These are phyloP conservation scores for Apostichopus parvimensis DNA, from an alignment of 35 echinoderm and acorn worm species.

Conservation along the genomic window DNA sequence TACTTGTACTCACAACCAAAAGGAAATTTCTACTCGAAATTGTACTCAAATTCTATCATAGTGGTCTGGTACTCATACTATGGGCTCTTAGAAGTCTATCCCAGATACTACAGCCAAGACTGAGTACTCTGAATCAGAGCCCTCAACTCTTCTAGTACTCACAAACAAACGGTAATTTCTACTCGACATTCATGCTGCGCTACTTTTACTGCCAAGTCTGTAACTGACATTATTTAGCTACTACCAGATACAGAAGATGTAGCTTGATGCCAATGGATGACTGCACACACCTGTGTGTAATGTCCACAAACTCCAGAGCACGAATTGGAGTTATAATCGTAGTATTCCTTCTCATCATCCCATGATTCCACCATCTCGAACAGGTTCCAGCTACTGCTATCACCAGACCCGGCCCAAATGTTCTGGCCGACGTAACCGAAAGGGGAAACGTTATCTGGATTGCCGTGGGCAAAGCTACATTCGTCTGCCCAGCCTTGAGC, in stretches of 20 bases:
- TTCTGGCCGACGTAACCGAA: slow-evolving; percentile 85
- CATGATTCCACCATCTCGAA: slow-evolving; percentile 76
- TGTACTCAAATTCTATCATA: too few relatives aligned
- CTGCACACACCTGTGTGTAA: slow-evolving; percentile 79
- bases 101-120: too few relatives aligned
- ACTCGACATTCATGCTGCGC: too few relatives aligned
- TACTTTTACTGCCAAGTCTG: too few relatives aligned
- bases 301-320: slow-evolving; percentile 81
- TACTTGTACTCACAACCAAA: too few relatives aligned
- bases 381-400: slow-evolving; percentile 49
- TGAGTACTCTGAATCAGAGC: too few relatives aligned
- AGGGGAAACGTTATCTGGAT: slow-evolving; percentile 67
- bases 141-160: too few relatives aligned
- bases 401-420: slow-evolving; percentile 82
- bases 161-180: too few relatives aligned
- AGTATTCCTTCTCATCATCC: slow-evolving; percentile 63
- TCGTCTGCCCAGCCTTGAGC: slow-evolving; percentile 80
- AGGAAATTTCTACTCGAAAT: too few relatives aligned
- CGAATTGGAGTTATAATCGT: slow-evolving; percentile 51
- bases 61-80: too few relatives aligned
- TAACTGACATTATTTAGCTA: too few relatives aligned
- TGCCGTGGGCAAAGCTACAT: slow-evolving; percentile 73
- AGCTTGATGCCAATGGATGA: background rate
- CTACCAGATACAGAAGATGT: background rate
- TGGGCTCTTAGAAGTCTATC: too few relatives aligned